These are phyloP conservation scores for Delia radicum DNA, from an alignment of 1,140 invertebrate genomes.

Conservation along the genomic window DNA sequence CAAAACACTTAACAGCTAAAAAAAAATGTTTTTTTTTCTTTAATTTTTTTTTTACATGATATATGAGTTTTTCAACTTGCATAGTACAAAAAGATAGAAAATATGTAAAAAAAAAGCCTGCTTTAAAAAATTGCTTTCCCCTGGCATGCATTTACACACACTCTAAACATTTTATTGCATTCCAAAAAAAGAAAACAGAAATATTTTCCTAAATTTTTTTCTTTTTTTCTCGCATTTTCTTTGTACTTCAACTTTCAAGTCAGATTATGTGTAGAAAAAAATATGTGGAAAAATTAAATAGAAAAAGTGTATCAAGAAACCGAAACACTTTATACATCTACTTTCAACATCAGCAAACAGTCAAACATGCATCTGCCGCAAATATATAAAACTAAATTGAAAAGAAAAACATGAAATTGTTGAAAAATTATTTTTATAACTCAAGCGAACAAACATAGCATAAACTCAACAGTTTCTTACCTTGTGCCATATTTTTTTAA, in stretches of 20 bases:
- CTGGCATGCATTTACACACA: not conserved
- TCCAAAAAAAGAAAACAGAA: not conserved
- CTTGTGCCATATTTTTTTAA: constrained; percentile 47
- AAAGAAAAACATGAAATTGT: not conserved
- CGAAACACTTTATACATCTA: not conserved
- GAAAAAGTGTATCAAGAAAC: not conserved
- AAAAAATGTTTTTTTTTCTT: not conserved
- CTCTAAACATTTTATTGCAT: not conserved
- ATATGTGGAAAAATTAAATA: not conserved
- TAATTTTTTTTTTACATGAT: not conserved
- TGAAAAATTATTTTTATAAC: not conserved
- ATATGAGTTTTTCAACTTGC: not conserved
- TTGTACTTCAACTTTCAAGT: not conserved
- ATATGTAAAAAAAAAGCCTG: not conserved
- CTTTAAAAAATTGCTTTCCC: not conserved
- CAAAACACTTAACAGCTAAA: not conserved
- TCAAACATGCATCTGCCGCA: not conserved
- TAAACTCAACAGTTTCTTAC: constrained; percentile 44
- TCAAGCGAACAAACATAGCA: constrained; percentile 9
- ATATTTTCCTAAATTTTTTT: not conserved
- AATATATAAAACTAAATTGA: too few relatives aligned
- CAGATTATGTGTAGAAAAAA: not conserved
- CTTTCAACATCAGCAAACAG: not conserved
- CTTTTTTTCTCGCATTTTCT: not conserved
- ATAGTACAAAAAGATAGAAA: not conserved